These are phyloP conservation scores for Arenaria interpres DNA, from an alignment of 2,113 vertebrate species.

Conservation along the genomic window DNA sequence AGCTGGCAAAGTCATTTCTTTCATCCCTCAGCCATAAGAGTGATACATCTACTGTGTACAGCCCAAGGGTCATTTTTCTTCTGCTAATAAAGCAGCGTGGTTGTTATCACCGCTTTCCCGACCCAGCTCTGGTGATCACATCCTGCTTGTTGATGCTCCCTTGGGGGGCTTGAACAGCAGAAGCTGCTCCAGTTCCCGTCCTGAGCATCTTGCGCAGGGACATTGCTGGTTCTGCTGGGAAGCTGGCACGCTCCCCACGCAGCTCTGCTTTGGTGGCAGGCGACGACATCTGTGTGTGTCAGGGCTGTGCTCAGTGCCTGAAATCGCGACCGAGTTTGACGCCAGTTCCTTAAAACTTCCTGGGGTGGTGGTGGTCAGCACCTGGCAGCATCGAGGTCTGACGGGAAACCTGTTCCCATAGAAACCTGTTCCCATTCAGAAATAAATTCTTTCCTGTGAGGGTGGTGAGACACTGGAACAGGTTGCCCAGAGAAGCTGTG, in stretches of 20 bases:
- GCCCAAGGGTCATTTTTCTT: background rate
- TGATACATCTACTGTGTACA: background rate
- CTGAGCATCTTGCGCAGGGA: background rate
- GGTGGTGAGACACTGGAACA: too few species aligned
- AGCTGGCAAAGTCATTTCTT: background rate
- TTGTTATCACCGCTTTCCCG: background rate
- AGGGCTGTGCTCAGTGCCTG: background rate
- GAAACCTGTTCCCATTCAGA: too few species aligned
- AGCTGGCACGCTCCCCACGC: rapidly evolving
- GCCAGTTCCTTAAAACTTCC: background rate
- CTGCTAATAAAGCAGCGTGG: background rate
- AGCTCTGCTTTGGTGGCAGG: background rate
- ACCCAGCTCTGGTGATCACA: background rate
- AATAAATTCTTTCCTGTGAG: too few species aligned
- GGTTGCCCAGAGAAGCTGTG: too few species aligned
- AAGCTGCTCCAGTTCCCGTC: background rate
- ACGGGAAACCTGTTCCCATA: background rate
- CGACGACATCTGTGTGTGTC: rapidly evolving
- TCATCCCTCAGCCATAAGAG: background rate
- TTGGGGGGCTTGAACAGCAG: background rate
- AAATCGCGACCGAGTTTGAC: background rate
- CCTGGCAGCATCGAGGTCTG: background rate
- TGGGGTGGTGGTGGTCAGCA: background rate
- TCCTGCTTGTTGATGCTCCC: background rate
- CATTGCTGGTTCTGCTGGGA: background rate